phyloP scores from a whole-genome alignment of 1,140 invertebrate species.

The Drosophila dunni region DNA sequence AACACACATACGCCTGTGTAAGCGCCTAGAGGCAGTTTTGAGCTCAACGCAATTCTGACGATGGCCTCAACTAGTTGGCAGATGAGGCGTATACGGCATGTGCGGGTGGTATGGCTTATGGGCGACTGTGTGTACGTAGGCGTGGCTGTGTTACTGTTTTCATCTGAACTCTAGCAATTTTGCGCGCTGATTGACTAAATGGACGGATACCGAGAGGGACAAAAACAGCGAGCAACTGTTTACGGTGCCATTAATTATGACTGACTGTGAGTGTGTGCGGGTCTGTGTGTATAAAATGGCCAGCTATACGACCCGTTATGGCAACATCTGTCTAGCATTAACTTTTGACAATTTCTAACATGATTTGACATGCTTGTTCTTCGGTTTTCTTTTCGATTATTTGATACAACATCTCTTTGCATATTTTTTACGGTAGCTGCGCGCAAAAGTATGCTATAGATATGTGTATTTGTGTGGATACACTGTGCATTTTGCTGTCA shows the following conservation, averaged over 20 bases:
- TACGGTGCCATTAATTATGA: constrained; percentile 47
- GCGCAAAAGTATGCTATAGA: constrained; percentile 44
- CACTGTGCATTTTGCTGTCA: constrained; percentile 26
- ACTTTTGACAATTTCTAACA: constrained; percentile 49
- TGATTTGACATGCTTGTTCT: constrained; percentile 42
- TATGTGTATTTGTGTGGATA: constrained; percentile 1
- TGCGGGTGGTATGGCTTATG: constrained; percentile 12
- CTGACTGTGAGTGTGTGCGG: constrained; percentile 13
- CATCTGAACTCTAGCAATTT: constrained; percentile 48
- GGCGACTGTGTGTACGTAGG: neutral
- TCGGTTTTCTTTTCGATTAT: constrained; percentile 28
- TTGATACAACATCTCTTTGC: constrained; percentile 33
- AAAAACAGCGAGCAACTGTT: constrained; percentile 35
- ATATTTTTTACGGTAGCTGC: constrained; percentile 24
- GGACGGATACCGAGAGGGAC: constrained; percentile 18
- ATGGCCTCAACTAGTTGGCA: constrained; percentile 43
- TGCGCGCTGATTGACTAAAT: constrained; percentile 67
- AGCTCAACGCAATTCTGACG: constrained; percentile 11
- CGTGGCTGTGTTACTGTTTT: neutral
- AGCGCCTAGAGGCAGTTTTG: constrained; percentile 25
- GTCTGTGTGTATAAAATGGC: constrained; percentile 27
- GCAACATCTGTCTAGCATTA: constrained; percentile 35
- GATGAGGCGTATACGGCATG: constrained; percentile 64
- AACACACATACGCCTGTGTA: constrained; percentile 38
- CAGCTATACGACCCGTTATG: constrained; percentile 8